These are phyloP conservation scores for Micromys minutus DNA, from an alignment of 2,113 vertebrate genomes.

Conservation along the genomic window DNA sequence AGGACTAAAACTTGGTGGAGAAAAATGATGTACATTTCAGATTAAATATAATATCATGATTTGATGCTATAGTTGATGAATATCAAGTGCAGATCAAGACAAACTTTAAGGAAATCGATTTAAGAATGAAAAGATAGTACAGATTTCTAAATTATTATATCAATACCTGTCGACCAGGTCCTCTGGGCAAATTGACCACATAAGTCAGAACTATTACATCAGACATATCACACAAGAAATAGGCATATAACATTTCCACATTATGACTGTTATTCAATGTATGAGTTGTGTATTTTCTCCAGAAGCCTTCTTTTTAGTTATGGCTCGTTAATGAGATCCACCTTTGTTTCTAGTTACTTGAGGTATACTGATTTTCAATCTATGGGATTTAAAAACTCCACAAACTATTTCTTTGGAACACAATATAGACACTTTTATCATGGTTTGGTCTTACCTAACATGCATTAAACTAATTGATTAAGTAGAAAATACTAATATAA, in stretches of 20 bases:
- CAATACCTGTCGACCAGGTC: neutral
- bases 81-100: neutral
- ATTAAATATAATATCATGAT: neutral
- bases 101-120: neutral
- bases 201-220: too few relatives aligned
- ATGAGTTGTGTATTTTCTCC: neutral
- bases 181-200: neutral
- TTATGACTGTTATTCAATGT: neutral
- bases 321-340: neutral
- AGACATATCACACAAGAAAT: rapidly evolving
- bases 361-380: neutral
- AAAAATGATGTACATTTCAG: neutral
- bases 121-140: neutral
- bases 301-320: neutral
- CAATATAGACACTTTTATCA: neutral
- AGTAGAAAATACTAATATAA: neutral
- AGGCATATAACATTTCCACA: neutral
- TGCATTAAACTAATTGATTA: neutral
- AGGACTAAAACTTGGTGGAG: neutral
- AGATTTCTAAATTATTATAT: neutral
- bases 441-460: neutral
- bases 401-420: neutral
- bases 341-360: neutral
- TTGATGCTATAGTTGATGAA: neutral
- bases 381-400: neutral